Percentiles rank a stretch among this genome's conserved stretches.
These are phyloP conservation scores for Oeneis ivallda DNA, from an alignment of 2,888 invertebrate species.

Conservation along the genomic window DNA sequence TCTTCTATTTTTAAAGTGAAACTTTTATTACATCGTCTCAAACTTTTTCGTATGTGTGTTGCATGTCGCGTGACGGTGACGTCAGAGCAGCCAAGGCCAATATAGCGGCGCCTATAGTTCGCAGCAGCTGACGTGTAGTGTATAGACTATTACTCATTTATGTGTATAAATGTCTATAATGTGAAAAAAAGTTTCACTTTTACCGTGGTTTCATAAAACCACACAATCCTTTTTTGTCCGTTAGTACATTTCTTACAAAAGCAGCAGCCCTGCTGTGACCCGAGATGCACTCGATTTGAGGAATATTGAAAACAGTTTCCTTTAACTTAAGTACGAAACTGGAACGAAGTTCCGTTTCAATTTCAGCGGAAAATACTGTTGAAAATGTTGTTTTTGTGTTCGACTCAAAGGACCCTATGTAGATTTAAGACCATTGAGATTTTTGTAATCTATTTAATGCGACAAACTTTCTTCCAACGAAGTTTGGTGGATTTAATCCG, in stretches of 20 bases:
- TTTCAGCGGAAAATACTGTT: constrained; percentile 22
- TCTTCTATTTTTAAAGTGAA: too few species aligned
- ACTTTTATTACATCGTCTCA: too few species aligned
- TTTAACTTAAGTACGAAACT: constrained; percentile 28
- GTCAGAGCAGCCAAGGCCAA: too few species aligned
- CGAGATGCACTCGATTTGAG: constrained; percentile 51
- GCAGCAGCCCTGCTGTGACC: constrained; percentile 32
- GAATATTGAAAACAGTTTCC: constrained; percentile 50
- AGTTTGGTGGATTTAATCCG: background rate
- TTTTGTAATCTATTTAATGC: constrained; percentile 1
- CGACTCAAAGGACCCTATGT: constrained; percentile 11
- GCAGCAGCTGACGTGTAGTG: too few species aligned
- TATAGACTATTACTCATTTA: too few species aligned
- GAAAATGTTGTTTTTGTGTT: constrained; percentile 19
- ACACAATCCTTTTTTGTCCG: too few species aligned
- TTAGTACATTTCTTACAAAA: background rate
- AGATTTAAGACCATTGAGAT: constrained; percentile 7
- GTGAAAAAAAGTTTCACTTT: too few species aligned
- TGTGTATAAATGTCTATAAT: too few species aligned
- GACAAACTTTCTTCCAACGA: background rate
- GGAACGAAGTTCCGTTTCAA: constrained; percentile 26
- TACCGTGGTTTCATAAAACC: too few species aligned
- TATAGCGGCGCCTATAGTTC: too few species aligned
- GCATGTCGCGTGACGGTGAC: too few species aligned
- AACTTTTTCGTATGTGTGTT: too few species aligned